Conservation (phyloP, 2,113 vertebrate species). For the Lophochroa leadbeateri region DNA sequence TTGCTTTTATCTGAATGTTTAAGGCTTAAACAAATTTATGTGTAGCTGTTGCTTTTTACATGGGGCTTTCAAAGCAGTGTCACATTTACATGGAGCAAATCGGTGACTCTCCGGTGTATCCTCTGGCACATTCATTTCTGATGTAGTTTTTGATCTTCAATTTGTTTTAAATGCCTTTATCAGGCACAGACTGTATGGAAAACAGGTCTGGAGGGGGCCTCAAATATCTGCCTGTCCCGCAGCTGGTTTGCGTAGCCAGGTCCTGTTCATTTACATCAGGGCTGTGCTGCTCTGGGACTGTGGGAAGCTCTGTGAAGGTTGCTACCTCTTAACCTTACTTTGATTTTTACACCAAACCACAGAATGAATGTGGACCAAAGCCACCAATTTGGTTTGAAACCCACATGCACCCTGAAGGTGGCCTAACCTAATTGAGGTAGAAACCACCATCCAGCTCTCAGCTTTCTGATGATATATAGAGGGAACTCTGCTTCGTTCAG, state of each 20-base stretch:
- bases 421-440: neutral
- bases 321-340: neutral
- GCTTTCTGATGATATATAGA: fast-evolving
- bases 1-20: neutral
- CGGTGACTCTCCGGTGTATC: neutral
- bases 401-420: neutral
- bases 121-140: neutral
- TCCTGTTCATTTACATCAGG: neutral
- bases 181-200: neutral
- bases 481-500: neutral
- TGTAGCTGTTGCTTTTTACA: neutral
- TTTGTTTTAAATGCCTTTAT: neutral
- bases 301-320: neutral
- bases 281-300: neutral
- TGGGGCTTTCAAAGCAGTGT: neutral
- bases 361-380: neutral
- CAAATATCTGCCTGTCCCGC: neutral
- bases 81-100: fast-evolving
- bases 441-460: neutral
- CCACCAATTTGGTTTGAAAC: conserved; percentile 1
- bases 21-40: neutral
- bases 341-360: neutral
- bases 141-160: neutral
- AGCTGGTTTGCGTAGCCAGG: neutral
- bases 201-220: neutral